Conservation (phyloP, 2,113 vertebrate species). For the Zosterops hypoxanthus region DNA sequence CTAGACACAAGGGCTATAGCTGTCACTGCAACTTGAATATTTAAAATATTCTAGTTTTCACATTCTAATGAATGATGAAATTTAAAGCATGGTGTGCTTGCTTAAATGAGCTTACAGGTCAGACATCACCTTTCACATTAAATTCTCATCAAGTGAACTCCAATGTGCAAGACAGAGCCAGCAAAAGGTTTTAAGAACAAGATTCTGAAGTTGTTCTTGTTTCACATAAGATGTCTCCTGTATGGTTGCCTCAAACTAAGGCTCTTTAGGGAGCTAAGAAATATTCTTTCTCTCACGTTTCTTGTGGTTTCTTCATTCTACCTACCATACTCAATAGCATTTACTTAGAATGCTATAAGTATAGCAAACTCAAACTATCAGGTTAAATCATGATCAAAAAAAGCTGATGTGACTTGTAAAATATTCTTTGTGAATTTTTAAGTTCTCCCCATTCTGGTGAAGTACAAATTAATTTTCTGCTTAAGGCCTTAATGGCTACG, state of each 20-base stretch:
- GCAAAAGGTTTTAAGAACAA: not conserved
- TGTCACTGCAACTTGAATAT: not conserved
- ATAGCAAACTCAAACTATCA: not conserved
- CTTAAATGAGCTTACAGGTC: not conserved
- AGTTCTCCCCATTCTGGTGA: not conserved
- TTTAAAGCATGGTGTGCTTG: not conserved
- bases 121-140: not conserved
- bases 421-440: not conserved
- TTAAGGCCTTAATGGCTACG: slow-evolving; percentile 1
- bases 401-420: not conserved
- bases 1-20: not conserved
- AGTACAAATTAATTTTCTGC: slow-evolving; percentile 34
- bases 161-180: not conserved
- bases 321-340: not conserved
- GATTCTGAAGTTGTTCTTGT: not conserved
- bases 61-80: not conserved
- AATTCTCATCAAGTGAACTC: not conserved
- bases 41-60: not conserved
- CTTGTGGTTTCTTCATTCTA: not conserved
- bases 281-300: not conserved
- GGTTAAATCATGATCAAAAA: not conserved
- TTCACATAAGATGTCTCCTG: not conserved
- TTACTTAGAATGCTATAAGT: not conserved
- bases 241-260: not conserved
- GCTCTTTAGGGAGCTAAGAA: not conserved